phyloP scores from a whole-genome alignment of 30 jellyfish, hydroid and myxozoan genomes.

The Aurelia aurita region DNA sequence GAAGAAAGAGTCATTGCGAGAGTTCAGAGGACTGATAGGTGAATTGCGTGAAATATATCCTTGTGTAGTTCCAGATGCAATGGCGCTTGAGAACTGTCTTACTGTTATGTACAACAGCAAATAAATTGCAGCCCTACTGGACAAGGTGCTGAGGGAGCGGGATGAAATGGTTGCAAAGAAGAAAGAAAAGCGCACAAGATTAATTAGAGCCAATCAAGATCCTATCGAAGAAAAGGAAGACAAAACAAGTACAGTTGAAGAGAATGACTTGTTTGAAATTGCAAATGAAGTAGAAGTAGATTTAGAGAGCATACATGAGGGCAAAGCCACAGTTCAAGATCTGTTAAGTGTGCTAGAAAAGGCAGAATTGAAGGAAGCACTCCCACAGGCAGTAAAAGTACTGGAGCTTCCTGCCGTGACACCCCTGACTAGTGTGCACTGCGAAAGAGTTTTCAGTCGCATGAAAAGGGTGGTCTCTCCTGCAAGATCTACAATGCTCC shows the following conservation, averaged over 20 bases:
- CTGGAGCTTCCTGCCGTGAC: slow-evolving; percentile 38
- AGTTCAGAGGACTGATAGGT: slow-evolving; percentile 10
- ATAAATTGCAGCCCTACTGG: not conserved
- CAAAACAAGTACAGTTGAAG: slow-evolving; percentile 2
- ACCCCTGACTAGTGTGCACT: slow-evolving; percentile 34
- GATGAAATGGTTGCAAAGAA: not conserved
- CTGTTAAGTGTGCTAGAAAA: slow-evolving; percentile 6
- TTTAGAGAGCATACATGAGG: no score
- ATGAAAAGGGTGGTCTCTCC: slow-evolving; percentile 2
- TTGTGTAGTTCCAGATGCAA: no score
- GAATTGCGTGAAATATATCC: no score
- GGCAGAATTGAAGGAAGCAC: slow-evolving; percentile 41
- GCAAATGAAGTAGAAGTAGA: slow-evolving; percentile 15
- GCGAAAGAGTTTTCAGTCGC: slow-evolving; percentile 37
- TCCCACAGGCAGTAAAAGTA: slow-evolving; percentile 14
- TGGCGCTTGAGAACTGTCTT: no score
- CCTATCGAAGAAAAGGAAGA: not conserved
- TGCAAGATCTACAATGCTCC: slow-evolving; percentile 25
- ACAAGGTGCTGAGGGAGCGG: not conserved
- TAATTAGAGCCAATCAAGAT: not conserved
- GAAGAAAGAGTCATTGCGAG: not conserved
- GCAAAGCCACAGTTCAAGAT: slow-evolving; percentile 31
- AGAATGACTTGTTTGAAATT: slow-evolving; percentile 3
- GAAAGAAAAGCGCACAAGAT: slow-evolving; percentile 6
- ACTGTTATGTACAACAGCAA: no score